A percentile compares a stretch with the other conserved stretches of the same genome.
Conservation (phyloP, 2,113 vertebrate species). For the Lota lota region DNA sequence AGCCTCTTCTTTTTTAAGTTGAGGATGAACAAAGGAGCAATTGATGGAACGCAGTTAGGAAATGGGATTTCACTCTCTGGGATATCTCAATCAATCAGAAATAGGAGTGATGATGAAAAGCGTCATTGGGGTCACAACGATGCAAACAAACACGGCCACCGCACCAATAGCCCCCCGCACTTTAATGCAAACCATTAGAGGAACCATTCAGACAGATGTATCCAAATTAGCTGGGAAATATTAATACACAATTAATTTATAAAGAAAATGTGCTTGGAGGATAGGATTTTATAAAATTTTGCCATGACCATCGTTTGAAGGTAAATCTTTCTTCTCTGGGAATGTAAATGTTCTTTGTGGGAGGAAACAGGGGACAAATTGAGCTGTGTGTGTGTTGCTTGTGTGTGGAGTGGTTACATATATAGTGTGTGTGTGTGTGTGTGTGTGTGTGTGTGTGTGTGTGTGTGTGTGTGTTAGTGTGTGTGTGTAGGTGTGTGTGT, state of each 20-base stretch:
- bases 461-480: constrained; percentile 19
- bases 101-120: constrained; percentile 6
- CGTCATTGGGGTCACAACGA: not conserved
- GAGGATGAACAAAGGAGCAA: constrained; percentile 86
- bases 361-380: constrained; percentile 17
- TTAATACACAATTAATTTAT: no score
- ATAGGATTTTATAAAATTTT: no score
- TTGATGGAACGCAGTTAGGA: constrained; percentile 78
- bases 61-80: constrained; percentile 33
- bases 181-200: no score
- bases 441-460: not conserved
- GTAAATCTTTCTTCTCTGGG: not conserved
- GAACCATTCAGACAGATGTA: no score
- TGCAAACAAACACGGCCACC: not conserved
- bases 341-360: constrained; percentile 17
- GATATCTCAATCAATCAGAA: constrained; percentile 31
- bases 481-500: not conserved
- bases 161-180: not conserved
- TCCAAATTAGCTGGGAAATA: no score
- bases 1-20: constrained; percentile 77
- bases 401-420: not conserved
- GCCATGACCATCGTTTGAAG: no score
- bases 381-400: constrained; percentile 2
- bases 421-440: constrained; percentile 2
- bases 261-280: no score